Base-by-base conservation (phyloP, 2,888 invertebrate species). In the Sinhomidia bicolor region DNA sequence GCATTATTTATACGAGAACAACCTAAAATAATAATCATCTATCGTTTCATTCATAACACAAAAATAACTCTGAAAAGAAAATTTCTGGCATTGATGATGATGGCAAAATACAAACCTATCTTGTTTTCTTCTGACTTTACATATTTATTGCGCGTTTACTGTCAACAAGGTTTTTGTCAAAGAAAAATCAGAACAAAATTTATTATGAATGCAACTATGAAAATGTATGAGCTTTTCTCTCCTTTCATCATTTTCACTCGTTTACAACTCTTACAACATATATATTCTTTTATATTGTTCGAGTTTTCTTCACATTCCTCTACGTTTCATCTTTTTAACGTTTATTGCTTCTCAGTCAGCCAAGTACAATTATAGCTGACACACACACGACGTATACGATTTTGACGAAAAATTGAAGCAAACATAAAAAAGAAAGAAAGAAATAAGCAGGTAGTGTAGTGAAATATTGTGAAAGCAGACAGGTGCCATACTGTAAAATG, bases 401-500 rank as follows among this genome's bases (percentile, higher is more conserved):
- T 68, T 54, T 71, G 51, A 82, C 54, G n/a, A 68, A 71, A 81
- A 81, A 57, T 60, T 41, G 29, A 80, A 14, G n/a, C 47, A 41
- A 14, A 54, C 51, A 51, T 2, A 44, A 51, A 29, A 51, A 65
- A n/a, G n/a, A n/a, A n/a, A n/a, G n/a, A n/a, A n/a, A n/a, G n/a
- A n/a, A n/a, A n/a, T n/a, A n/a, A 57, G 41, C 36, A 57, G 57
- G 83, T 74, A 83, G 26, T 71, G 83, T 74, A 83, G 26, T 71
- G 51, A 84, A 84, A 74, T 54, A 57, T 78, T 62, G 47, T 62
- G 78, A 44, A 51, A 78, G 47, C 10, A 62, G 85, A 78, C 78
- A 85, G 76, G 85, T 85, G 76, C 78, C 65, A 85, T 60, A 78
- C 51, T 17, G 60, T 47, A 65, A 78, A 65, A 47, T 74, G 84